Conservation (phyloP, 2,888 invertebrate genomes). For the Eupithecia pulchellata region DNA sequence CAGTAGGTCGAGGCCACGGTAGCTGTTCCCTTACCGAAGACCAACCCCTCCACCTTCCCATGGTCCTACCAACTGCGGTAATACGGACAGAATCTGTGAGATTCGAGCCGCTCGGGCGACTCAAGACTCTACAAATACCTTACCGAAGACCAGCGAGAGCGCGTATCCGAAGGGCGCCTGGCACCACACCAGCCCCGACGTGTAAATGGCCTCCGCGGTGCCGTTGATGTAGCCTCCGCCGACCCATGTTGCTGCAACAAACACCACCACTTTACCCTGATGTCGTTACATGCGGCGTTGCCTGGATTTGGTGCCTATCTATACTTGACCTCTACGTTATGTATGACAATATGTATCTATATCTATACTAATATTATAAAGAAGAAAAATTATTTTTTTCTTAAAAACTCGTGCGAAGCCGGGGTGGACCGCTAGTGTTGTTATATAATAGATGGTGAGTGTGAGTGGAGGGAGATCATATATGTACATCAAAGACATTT, state of each 20-base stretch:
- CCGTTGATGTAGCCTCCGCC: conserved; percentile 99
- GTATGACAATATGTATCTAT: no score
- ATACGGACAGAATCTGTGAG: no score
- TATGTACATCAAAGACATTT: not conserved
- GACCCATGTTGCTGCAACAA: conserved; percentile 96
- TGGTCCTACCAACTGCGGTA: no score
- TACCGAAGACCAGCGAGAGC: conserved; percentile 96
- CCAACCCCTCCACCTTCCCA: no score
- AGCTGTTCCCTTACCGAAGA: conserved; percentile 89
- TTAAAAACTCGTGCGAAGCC: no score
- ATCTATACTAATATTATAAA: no score
- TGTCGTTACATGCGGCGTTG: not conserved
- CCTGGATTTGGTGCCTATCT: no score
- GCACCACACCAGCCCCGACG: conserved; percentile 97
- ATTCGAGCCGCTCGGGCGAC: no score
- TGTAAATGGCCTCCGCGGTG: conserved; percentile 98
- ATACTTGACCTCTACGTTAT: no score
- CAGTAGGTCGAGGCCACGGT: not conserved
- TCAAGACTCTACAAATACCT: no score
- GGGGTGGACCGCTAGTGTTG: no score
- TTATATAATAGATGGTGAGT: not conserved
- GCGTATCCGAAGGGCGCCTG: conserved; percentile 99
- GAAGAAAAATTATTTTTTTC: no score
- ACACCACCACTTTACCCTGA: not conserved
- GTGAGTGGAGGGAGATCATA: not conserved